Evolutionary conservation across 2,888 invertebrate genomes (phyloP).

Genomic region (Gasteruption jaculator): DNA sequence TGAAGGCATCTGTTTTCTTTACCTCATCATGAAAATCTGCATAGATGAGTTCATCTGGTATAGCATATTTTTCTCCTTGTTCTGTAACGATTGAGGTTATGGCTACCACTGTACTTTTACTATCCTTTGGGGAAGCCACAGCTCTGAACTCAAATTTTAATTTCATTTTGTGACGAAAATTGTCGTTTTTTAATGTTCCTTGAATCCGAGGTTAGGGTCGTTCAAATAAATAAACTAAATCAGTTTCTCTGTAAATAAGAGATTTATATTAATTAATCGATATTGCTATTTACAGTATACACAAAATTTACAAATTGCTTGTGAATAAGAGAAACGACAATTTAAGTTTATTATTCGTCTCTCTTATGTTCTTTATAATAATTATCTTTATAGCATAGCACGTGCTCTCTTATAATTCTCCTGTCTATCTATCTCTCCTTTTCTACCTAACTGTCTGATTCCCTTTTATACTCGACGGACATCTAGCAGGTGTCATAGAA

Average conservation of each 20-base stretch:
- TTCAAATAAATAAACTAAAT: constrained; percentile 6
- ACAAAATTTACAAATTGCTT: too few species aligned
- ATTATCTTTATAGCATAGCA: too few species aligned
- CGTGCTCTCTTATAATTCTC: too few species aligned
- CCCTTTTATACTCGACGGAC: too few species aligned
- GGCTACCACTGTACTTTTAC: constrained; percentile 9
- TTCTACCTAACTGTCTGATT: too few species aligned
- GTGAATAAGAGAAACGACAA: too few species aligned
- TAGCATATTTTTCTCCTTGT: constrained; percentile 15
- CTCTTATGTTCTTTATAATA: too few species aligned
- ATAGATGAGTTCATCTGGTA: constrained; percentile 16
- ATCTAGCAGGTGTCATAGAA: too few species aligned
- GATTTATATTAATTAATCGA: too few species aligned
- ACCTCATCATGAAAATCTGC: constrained; percentile 14
- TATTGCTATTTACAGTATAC: too few species aligned
- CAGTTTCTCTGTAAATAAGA: constrained; percentile 17
- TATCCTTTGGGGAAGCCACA: constrained; percentile 19
- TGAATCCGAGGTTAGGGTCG: neutral
- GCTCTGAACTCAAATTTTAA: constrained; percentile 16
- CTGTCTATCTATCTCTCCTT: too few species aligned
- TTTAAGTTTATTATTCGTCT: too few species aligned
- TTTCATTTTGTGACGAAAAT: constrained; percentile 17
- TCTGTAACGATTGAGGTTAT: constrained; percentile 20
- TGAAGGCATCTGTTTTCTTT: constrained; percentile 13
- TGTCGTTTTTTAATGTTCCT: constrained; percentile 20